Base-by-base conservation (phyloP, 2,888 invertebrate genomes). In the Oscheius sp. region DNA sequence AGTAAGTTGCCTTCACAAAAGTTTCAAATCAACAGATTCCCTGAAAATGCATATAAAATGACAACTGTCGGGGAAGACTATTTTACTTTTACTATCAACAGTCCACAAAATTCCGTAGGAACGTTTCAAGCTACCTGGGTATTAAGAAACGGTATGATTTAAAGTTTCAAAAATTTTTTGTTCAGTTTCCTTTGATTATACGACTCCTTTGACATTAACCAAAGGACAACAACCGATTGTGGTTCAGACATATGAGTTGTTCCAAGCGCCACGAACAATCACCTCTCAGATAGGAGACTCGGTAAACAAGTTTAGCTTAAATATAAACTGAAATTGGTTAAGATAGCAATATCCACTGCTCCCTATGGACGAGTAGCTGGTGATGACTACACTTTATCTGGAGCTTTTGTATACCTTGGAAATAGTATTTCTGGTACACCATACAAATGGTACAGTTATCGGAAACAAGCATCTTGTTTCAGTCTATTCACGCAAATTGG, bases 281-380 rank as follows among this genome's bases (percentile, higher is more conserved):
- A 55, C 7, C 35, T 29, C 68, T 13, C 32, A 7, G n/a, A 5
- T 7, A 13, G 68, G 68, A 11, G 55, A 55, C 2, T 10, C 68
- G 33, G 68, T 68, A 53, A 66, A 2, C 21, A 48, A 51, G 11
- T 53, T 50, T 66, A 21, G 21, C 21, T 42, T 51, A 35, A 21
- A 21, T 21, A 21, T 21, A 21, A 13, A n/a, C 29, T 62, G 42
- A 62, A 10, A 62, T 2, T n/a, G 13, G 11, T 55, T 68, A 33
- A 68, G 68, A 7, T 68, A 7, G 53, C 68, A 10, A 68, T 68
- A 21, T 68, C 68, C 2, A 68, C 68, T 33, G 68, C 55, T 32
- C 53, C 68, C 9, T 68, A 33, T 55, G 68, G 68, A 4, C 3
- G 35, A 5, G 35, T 55, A 42, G 3, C 42, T 2, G 53, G 53